Evolutionary conservation across 2,113 vertebrate species (phyloP), one percentile per base, ranked within the genome.

Genomic region (Rostratula benghalensis): DNA sequence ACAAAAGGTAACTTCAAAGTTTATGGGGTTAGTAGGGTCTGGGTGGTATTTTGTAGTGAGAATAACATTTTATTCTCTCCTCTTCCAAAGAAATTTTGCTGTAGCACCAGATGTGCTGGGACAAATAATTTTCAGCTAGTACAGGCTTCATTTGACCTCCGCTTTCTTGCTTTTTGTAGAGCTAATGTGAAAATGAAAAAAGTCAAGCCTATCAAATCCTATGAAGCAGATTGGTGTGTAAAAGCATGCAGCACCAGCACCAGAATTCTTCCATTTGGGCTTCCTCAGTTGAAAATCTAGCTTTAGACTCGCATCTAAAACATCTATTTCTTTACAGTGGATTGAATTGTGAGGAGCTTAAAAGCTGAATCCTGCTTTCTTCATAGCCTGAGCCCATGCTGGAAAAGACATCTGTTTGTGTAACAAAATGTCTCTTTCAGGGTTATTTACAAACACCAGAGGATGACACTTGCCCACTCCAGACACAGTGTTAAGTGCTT

Each of bases 111-210:
- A 50, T 70, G 39, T 65, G 37, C 31, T 87, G 78, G 70, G 39
- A 87, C 51, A 89, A 91, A 90, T 88, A 6, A 64, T 78, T 85
- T 81, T 51, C 60, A 89, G 73, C n/a, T 46, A 50, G 46, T 48
- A 56, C 43, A 81, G 41, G 31, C 51, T 95, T 81, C 30, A 41
- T 83, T 81, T 87, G 83, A 92, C 64, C 83, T 88, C 60, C 2
- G 10, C 53, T 64, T 94, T 93, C 68, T 68, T 70, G 57, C 60
- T 74, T 92, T 90, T 84, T 83, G 45, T 71, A 89, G 71, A 90
- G 81, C 65, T 95, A 78, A 83, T 81, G 43, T 86, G 57, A 87
- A 81, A 96, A 90, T 51, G 30, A 68, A 74, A 92, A 51, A 59
- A 57, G 35, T 63, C 70, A 61, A 90, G 68, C 53, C 43, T 53